Percentiles rank a stretch among this genome's conserved stretches.
Evolutionary conservation across 2,888 invertebrate species (phyloP).

Genomic region (Sussaba pulchella): DNA sequence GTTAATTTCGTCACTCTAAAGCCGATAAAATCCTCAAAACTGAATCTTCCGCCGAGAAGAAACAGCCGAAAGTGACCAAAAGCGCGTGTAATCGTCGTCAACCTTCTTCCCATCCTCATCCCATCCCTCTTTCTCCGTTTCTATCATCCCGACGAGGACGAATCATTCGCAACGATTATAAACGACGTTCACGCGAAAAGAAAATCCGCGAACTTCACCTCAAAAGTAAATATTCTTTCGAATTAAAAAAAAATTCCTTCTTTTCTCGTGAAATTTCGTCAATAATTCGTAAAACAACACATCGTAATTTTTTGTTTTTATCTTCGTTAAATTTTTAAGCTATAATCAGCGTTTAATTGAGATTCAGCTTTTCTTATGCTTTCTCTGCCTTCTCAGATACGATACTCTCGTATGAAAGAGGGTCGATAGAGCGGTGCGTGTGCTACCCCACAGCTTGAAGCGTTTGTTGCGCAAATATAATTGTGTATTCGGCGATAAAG

Average conservation of each 20-base stretch:
- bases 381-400: constrained; percentile 78
- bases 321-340: neutral
- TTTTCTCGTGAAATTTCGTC: too few species aligned
- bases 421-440: constrained; percentile 78
- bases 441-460: constrained; percentile 80
- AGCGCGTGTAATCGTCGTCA: constrained; percentile 5
- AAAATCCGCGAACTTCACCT: too few species aligned
- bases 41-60: neutral
- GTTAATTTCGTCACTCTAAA: too few species aligned
- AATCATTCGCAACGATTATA: too few species aligned
- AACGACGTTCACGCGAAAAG: too few species aligned
- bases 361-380: constrained; percentile 79
- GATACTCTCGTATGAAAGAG: constrained; percentile 77
- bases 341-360: constrained; percentile 41
- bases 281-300: too few species aligned
- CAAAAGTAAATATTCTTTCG: too few species aligned
- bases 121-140: neutral
- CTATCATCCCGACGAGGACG: too few species aligned
- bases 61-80: neutral
- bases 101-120: constrained; percentile 1
- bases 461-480: constrained; percentile 80
- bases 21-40: neutral
- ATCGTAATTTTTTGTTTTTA: neutral
- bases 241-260: too few species aligned
- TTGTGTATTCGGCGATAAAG: constrained; percentile 74